Conservation (phyloP, 1,140 invertebrate species). For the Amphibalanus amphitrite region DNA sequence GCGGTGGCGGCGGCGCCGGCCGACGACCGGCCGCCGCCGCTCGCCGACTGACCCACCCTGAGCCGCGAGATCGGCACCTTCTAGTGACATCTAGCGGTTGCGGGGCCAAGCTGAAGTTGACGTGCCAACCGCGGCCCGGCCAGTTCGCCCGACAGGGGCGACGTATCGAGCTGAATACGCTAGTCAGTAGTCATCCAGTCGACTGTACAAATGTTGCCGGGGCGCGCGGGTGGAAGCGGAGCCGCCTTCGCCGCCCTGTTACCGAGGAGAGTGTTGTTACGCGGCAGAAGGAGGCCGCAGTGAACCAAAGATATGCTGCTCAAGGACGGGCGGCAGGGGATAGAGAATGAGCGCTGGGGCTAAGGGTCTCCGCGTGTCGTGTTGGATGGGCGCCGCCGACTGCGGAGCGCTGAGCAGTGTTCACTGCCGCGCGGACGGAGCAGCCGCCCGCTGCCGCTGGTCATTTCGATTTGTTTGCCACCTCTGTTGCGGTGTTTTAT, state of each 20-base stretch:
- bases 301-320: neutral
- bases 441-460: no score
- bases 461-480: no score
- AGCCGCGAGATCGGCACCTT: neutral
- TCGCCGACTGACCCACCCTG: neutral
- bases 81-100: neutral
- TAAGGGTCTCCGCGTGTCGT: no score
- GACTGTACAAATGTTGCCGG: neutral
- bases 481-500: no score
- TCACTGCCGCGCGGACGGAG: no score
- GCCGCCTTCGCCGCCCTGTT: neutral
- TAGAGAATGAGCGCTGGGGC: no score
- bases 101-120: neutral
- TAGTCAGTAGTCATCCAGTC: neutral
- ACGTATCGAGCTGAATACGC: neutral
- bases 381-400: no score
- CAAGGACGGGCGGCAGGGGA: neutral
- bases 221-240: no score
- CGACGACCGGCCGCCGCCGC: neutral
- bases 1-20: no score
- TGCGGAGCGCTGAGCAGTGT: no score
- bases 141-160: neutral
- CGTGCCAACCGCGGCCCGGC: neutral
- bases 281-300: neutral
- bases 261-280: neutral